Percentiles rank a stretch among this genome's conserved stretches.
These are phyloP conservation scores for Odontamblyopus rebecca DNA, from an alignment of 2,797 vertebrate species.

Conservation along the genomic window DNA sequence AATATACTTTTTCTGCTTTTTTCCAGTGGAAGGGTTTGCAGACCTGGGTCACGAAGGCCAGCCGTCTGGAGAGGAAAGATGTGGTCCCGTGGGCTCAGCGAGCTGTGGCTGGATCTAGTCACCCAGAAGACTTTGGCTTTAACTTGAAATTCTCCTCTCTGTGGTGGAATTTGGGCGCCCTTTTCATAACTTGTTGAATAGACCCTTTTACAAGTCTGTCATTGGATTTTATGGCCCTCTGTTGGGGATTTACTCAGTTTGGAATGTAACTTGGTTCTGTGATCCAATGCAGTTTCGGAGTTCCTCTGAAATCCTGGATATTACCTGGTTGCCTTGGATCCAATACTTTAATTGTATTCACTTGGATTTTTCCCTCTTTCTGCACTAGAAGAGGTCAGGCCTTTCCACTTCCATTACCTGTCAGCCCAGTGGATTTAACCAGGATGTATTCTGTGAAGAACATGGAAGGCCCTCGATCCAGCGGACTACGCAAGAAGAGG, in stretches of 20 bases:
- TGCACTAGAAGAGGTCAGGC: conserved; percentile 68
- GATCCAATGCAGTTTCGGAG: conserved; percentile 37
- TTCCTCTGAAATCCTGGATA: conserved; percentile 65
- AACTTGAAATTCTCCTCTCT: conserved; percentile 58
- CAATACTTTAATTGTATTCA: conserved; percentile 73
- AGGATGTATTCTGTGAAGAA: conserved; percentile 76
- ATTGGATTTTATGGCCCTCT: conserved; percentile 65
- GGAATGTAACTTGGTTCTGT: conserved; percentile 51
- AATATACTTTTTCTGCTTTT: conserved; percentile 57
- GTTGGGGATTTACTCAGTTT: conserved; percentile 47
- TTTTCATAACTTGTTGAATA: conserved; percentile 50
- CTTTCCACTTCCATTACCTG: conserved; percentile 33
- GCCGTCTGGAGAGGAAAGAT: conserved; percentile 61
- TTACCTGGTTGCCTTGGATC: conserved; percentile 78
- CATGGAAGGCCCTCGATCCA: conserved; percentile 90
- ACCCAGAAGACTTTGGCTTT: conserved; percentile 66
- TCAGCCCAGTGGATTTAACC: conserved; percentile 38
- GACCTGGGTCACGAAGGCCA: conserved; percentile 56
- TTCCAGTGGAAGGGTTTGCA: conserved; percentile 68
- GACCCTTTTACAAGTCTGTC: conserved; percentile 49
- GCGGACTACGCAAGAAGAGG: conserved; percentile 88
- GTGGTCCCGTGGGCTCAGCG: conserved; percentile 59
- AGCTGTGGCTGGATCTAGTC: conserved; percentile 58
- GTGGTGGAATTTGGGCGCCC: conserved; percentile 48
- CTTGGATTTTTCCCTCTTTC: conserved; percentile 76